Evolutionary conservation across 1,140 invertebrate genomes (phyloP), one percentile per base, ranked within the genome.

Genomic region (Acromyrmex heyeri): DNA sequence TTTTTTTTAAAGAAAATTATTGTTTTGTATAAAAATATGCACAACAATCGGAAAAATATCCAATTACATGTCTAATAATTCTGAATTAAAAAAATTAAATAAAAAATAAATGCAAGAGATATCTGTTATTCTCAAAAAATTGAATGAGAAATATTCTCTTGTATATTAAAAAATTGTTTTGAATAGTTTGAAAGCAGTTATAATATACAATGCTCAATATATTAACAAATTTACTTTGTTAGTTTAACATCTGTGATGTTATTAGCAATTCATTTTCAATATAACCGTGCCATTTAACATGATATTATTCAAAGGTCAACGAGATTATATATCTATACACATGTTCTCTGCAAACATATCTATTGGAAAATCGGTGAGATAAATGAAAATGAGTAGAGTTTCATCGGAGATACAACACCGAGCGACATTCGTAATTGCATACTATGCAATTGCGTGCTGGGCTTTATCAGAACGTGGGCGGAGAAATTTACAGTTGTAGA

Each of bases 371-470:
- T 79, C n/a, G 53, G 72, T 1, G 48, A 67, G 59, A 5, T 69
- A 55, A 64, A 69, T 69, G 21, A 81, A 69, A 57, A 27, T 14
- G 5, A 69, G 8, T 4, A 21, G 48, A 65, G 59, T 27, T 55
- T 55, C 67, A 81, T 69, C 34, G 50, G 62, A 81, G 69, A 81
- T 57, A 21, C 64, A 69, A 81, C 57, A 2, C 64, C 30, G 16
- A 69, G 27, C 50, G 64, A 69, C 50, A 67, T 3, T 79, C 48
- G 77, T 79, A 79, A 79, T 79, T 69, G 48, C 18, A 27, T 50
- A 44, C 0, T 14, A 24, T 53, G 8, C 7, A 67, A 55, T 69
- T 81, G 77, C 64, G 48, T 81, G 62, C 4, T 6, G 7, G 64
- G 27, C n/a, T 5, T 81, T 79, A 55, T 81, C 64, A 30, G 30